phyloP scores from a whole-genome alignment of 1,140 invertebrate species.

The Drosophila fuyamai region DNA sequence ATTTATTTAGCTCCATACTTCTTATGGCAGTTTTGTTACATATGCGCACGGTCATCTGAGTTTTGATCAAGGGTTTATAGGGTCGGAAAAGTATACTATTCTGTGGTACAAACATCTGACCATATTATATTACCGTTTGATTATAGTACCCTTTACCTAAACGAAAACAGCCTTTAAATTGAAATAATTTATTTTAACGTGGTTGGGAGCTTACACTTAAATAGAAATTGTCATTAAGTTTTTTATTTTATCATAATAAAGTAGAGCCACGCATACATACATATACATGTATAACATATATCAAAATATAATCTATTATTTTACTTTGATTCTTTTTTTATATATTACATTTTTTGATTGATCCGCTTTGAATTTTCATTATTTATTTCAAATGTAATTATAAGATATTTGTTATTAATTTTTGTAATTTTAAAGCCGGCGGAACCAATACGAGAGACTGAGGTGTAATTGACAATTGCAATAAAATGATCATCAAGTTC shows the following conservation, averaged over 20 bases:
- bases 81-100: no score
- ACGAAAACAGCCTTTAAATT: no score
- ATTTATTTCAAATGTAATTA: conserved; percentile 71
- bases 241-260: not conserved
- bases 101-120: no score
- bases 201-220: not conserved
- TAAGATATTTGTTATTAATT: conserved; percentile 85
- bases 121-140: no score
- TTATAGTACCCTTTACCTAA: no score
- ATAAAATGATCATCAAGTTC: conserved; percentile 58
- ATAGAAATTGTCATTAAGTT: not conserved
- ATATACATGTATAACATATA: conserved; percentile 9
- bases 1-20: no score
- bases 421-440: conserved; percentile 87
- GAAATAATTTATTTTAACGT: not conserved
- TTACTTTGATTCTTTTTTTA: conserved; percentile 16
- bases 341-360: conserved; percentile 40
- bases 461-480: conserved; percentile 85
- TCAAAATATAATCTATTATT: not conserved
- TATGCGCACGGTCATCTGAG: no score
- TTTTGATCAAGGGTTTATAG: no score
- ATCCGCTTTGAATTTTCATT: conserved; percentile 45
- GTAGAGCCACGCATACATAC: conserved; percentile 1
- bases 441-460: conserved; percentile 90
- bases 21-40: no score